These are phyloP conservation scores for Eupithecia subfuscata DNA, from an alignment of 2,888 invertebrate genomes.

Conservation along the genomic window DNA sequence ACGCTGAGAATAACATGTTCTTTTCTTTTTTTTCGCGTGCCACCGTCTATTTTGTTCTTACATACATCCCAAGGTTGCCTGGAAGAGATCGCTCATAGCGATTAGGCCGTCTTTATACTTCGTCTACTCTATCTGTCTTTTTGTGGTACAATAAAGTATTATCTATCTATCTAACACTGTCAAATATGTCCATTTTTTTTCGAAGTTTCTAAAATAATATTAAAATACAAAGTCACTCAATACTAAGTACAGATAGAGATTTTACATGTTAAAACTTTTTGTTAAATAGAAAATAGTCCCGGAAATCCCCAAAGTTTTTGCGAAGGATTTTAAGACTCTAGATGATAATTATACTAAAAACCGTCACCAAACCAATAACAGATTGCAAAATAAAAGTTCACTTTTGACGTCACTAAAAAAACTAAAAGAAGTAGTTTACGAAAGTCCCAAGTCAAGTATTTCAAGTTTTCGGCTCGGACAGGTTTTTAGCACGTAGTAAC, in stretches of 20 bases:
- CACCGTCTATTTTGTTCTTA: too few relatives aligned
- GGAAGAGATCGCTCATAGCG: too few relatives aligned
- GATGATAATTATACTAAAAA: not conserved
- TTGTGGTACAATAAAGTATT: too few relatives aligned
- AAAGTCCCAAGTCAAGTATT: conserved; percentile 56
- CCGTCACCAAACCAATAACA: not conserved
- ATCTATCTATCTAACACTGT: too few relatives aligned
- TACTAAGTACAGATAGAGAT: not conserved
- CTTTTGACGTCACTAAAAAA: conserved; percentile 28
- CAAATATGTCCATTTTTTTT: not conserved
- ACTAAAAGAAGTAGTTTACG: conserved; percentile 52
- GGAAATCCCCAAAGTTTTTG: not conserved
- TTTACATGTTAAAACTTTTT: not conserved
- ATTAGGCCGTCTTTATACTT: too few relatives aligned
- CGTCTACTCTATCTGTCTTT: too few relatives aligned
- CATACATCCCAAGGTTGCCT: too few relatives aligned
- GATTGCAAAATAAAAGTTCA: conserved; percentile 19
- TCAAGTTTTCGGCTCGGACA: conserved; percentile 45
- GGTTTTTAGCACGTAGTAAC: conserved; percentile 38
- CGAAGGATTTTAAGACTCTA: not conserved
- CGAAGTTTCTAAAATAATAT: not conserved
- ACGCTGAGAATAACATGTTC: too few relatives aligned
- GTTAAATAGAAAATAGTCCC: not conserved
- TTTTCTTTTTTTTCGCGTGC: too few relatives aligned
- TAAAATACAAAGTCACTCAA: not conserved